Evolutionary conservation across 2,797 vertebrate species (phyloP).

Genomic region (Epinephelus awoara): DNA sequence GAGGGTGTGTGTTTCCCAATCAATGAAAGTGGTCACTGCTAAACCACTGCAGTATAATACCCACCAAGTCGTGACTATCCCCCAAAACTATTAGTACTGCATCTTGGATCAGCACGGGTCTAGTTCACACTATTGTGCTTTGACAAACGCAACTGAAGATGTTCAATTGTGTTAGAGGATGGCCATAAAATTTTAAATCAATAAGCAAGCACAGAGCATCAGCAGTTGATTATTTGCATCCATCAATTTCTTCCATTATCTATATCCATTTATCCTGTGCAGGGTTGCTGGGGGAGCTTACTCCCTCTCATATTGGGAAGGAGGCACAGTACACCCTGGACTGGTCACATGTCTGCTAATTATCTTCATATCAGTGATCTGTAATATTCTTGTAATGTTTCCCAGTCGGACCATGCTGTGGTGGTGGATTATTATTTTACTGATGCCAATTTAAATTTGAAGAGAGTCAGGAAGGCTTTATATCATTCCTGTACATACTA

Average conservation of each 20-base stretch:
- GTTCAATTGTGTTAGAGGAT: not conserved
- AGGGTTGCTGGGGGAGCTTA: not conserved
- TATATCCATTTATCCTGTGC: not conserved
- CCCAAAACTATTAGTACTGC: not conserved
- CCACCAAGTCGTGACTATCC: not conserved
- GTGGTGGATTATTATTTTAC: conserved; percentile 18
- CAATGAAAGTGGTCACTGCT: not conserved
- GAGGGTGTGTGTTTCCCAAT: not conserved
- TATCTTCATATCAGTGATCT: conserved; percentile 23
- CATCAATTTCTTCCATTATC: not conserved
- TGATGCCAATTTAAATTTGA: conserved; percentile 14
- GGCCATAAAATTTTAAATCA: not conserved
- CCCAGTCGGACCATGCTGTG: conserved; percentile 6
- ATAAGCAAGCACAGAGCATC: not conserved
- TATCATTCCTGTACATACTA: not conserved
- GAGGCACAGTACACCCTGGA: not conserved
- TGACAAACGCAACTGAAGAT: not conserved
- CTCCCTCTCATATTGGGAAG: not conserved
- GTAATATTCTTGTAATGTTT: conserved; percentile 29
- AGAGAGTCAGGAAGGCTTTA: not conserved
- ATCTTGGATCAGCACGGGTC: not conserved
- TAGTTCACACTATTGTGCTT: not conserved
- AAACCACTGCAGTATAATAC: not conserved
- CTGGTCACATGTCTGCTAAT: conserved; percentile 8
- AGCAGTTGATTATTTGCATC: conserved; percentile 18